Evolutionary conservation across 2,113 vertebrate species (phyloP).

Genomic region (Puntigrus tetrazona): DNA sequence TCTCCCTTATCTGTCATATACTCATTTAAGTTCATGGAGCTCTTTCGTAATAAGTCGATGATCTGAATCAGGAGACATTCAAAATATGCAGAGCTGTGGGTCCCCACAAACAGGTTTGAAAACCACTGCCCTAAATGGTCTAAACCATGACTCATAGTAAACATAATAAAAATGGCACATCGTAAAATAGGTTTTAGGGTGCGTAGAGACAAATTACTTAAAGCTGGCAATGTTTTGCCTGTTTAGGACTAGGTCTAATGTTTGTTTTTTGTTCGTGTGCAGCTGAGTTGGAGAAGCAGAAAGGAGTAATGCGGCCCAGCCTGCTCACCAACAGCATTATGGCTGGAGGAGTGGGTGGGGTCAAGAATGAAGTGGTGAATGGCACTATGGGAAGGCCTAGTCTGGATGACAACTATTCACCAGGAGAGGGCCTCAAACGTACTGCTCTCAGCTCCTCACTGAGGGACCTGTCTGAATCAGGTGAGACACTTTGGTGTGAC

Average conservation of each 20-base stretch:
- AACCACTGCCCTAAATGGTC: background rate
- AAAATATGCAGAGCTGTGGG: too few relatives aligned
- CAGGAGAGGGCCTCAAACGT: slow-evolving; percentile 87
- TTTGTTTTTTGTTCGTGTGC: slow-evolving; percentile 39
- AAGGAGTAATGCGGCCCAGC: slow-evolving; percentile 86
- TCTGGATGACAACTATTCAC: slow-evolving; percentile 86
- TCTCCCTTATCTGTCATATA: too few relatives aligned
- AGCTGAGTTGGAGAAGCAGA: slow-evolving; percentile 93
- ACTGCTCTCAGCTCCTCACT: slow-evolving; percentile 90
- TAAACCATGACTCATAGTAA: background rate
- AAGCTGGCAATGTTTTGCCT: background rate
- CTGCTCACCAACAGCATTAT: slow-evolving; percentile 71
- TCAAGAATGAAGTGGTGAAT: slow-evolving; percentile 82
- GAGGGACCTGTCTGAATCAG: slow-evolving; percentile 89
- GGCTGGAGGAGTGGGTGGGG: slow-evolving; percentile 60
- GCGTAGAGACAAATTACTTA: background rate
- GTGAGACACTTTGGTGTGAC: slow-evolving; percentile 66
- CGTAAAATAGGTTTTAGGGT: background rate
- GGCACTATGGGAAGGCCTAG: slow-evolving; percentile 84
- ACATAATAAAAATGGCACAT: background rate
- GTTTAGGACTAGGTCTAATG: background rate
- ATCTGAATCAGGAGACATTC: too few relatives aligned
- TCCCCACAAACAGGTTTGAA: too few relatives aligned
- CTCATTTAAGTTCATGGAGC: too few relatives aligned
- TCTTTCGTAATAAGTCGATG: too few relatives aligned